Conservation (phyloP, 2,113 vertebrate genomes). For the Leptodactylus fuscus region DNA sequence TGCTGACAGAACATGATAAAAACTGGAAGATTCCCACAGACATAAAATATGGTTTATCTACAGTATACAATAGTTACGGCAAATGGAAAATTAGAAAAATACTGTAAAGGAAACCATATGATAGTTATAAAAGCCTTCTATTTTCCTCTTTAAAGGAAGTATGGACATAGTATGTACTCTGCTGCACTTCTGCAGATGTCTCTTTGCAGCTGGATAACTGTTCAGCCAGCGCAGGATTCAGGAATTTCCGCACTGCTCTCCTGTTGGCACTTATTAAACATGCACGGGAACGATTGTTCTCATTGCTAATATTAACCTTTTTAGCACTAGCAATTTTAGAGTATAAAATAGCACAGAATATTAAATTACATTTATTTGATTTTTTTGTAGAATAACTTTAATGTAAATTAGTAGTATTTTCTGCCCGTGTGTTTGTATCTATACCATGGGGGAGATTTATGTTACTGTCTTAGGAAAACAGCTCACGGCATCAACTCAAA, state of each 20-base stretch:
- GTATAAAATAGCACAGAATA: neutral
- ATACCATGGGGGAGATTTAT: no score
- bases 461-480: no score
- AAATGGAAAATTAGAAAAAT: neutral
- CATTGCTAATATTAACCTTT: slow-evolving; percentile 34
- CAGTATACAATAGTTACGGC: neutral
- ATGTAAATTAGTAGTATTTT: no score
- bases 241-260: slow-evolving; percentile 56
- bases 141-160: slow-evolving; percentile 2
- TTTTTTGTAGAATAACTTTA: neutral
- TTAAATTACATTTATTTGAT: neutral
- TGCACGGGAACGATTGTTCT: slow-evolving; percentile 19
- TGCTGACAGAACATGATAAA: neutral
- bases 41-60: neutral
- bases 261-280: slow-evolving; percentile 51
- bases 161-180: neutral
- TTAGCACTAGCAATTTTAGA: slow-evolving; percentile 4
- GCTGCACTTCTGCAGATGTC: slow-evolving; percentile 45
- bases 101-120: neutral
- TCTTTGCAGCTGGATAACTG: slow-evolving; percentile 54
- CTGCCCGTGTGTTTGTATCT: no score
- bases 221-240: slow-evolving; percentile 49
- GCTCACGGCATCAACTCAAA: no score
- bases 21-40: neutral
- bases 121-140: neutral